Conservation (phyloP, 2,888 invertebrate genomes). For the Tinea pellionella region DNA sequence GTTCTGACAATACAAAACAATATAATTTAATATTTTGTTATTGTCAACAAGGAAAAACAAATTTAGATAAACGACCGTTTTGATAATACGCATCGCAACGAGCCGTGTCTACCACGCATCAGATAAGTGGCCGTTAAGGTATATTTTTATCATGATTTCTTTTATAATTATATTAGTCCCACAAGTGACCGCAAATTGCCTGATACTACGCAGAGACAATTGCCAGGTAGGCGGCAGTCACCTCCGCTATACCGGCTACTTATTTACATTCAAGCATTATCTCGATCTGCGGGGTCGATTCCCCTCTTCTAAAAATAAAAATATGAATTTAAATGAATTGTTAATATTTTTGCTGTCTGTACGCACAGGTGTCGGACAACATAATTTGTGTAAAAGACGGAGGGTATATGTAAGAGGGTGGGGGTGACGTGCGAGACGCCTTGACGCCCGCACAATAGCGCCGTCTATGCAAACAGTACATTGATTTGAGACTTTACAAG, state of each 20-base stretch:
- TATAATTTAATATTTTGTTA: background rate
- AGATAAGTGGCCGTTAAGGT: background rate
- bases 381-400: slow-evolving; percentile 9
- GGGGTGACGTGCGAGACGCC: slow-evolving; percentile 2
- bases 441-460: slow-evolving; percentile 4
- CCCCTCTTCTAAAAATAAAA: no score
- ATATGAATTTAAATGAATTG: no score
- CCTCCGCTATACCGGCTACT: no score
- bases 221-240: no score
- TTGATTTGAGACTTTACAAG: background rate
- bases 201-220: no score
- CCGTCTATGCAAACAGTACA: background rate
- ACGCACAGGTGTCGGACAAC: slow-evolving; percentile 14
- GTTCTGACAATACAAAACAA: no score
- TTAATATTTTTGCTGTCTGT: slow-evolving; percentile 7
- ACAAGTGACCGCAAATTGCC: no score
- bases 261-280: no score
- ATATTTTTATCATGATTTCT: no score
- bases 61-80: background rate
- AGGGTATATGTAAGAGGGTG: background rate
- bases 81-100: background rate
- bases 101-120: background rate
- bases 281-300: no score
- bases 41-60: background rate
- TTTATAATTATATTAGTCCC: no score